Percentiles rank a stretch among this genome's conserved stretches.
phyloP scores from a whole-genome alignment of 2,113 vertebrate species.

The Craseonycteris thonglongyai region DNA sequence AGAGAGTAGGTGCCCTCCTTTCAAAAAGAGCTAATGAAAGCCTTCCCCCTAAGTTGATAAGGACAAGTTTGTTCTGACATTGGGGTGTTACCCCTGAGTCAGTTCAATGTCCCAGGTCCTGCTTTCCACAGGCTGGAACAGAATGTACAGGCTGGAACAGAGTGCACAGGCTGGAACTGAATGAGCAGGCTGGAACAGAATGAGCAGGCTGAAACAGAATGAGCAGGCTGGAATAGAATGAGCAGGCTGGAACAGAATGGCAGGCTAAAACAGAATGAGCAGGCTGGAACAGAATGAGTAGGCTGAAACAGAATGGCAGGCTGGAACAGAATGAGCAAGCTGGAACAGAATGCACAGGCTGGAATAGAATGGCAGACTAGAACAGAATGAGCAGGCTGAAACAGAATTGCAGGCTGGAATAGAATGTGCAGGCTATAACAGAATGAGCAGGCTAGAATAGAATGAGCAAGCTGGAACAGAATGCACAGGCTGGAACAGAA shows the following conservation, averaged over 20 bases:
- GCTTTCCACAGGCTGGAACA: background rate
- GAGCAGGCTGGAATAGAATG: background rate
- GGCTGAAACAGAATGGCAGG: background rate
- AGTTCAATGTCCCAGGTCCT: accelerated
- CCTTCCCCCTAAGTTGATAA: background rate
- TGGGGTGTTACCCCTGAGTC: no score
- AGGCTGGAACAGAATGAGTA: background rate
- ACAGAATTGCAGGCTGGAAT: background rate
- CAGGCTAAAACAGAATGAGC: background rate
- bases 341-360: no score
- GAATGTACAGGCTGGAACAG: background rate
- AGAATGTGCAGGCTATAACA: no score
- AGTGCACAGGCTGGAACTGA: background rate
- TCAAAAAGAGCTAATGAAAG: background rate
- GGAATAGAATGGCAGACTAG: background rate
- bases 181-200: background rate
- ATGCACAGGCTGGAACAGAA: background rate
- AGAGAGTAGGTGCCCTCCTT: background rate
- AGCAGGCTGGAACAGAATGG: background rate
- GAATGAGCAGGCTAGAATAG: background rate
- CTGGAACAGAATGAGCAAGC: background rate
- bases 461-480: background rate
- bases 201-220: background rate
- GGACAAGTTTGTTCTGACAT: background rate
- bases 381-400: background rate